A percentile compares a stretch with the other conserved stretches of the same genome.
Conservation (phyloP, 2,888 invertebrate genomes). For the Bimastos eiseni region DNA sequence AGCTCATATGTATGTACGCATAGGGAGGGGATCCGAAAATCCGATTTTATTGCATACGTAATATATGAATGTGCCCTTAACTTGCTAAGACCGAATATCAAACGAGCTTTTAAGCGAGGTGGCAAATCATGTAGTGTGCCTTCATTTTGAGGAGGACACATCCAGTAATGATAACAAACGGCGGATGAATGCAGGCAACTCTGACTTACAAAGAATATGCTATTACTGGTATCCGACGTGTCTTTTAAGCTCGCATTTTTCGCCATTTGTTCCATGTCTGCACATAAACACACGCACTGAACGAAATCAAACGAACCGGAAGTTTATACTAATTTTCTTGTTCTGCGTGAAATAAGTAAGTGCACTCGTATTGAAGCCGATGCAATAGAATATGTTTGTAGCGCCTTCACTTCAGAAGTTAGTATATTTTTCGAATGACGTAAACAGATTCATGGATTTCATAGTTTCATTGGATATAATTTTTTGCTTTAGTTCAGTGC, state of each 20-base stretch:
- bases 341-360: neutral
- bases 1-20: no score
- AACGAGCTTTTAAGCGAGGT: neutral
- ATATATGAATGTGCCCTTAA: no score
- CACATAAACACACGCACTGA: neutral
- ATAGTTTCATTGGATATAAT: no score
- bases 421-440: no score
- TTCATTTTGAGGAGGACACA: neutral
- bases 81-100: neutral
- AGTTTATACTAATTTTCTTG: neutral
- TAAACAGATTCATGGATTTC: no score
- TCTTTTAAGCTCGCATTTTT: neutral
- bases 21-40: no score
- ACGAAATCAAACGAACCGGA: slow-evolving; percentile 13
- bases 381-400: no score
- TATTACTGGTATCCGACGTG: neutral
- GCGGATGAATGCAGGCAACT: neutral
- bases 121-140: neutral
- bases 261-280: neutral
- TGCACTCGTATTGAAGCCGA: neutral
- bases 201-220: neutral
- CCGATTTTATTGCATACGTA: no score
- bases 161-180: neutral
- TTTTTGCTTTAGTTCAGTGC: no score
- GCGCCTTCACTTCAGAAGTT: no score